Evolutionary conservation across 2,797 vertebrate species (phyloP), one percentile per base, ranked within the genome.

Genomic region (Nothura maculosa): DNA sequence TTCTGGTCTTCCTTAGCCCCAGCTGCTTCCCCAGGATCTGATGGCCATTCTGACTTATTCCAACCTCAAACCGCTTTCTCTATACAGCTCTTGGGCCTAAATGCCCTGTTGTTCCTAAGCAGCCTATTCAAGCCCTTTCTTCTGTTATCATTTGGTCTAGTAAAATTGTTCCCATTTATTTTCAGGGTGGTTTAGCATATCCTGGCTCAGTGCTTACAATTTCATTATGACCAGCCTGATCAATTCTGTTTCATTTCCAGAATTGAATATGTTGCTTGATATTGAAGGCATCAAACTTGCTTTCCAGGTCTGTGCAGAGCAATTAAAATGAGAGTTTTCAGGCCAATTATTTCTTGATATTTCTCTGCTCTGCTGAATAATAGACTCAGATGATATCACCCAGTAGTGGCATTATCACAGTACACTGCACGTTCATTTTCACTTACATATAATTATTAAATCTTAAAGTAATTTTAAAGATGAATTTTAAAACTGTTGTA

Each of bases 371-470:
- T 87, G 40, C 69, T 93, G 73, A 78, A 87, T 83, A 93, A 87
- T 81, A 79, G 58, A 72, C 45, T 89, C 47, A 40, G 68, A 78
- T 94, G 50, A 60, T 95, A 87, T 80, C 62, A 60, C 90, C 82
- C 81, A 83, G 36, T 81, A 82, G 92, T 88, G 63, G 61, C 42
- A 84, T 92, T 92, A 94, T 63, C 66, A 45, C 34, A 84, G 69
- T 32, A 47, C 68, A 78, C 55, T 68, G 48, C 34, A 22, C 3
- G 25, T 91, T 92, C 62, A 24, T 94, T 89, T 95, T 92, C 66
- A 87, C 79, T 80, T 92, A 87, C 40, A 76, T 66, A 63, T 70
- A 89, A 93, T 94, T 94, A 94, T 85, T 94, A 94, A 87, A 90
- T 85, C 50, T 89, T 90, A 75, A 81, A 93, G 34, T 75, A 81